Conservation (phyloP, 2,888 invertebrate species). For the Tetrapedia diversipes region DNA sequence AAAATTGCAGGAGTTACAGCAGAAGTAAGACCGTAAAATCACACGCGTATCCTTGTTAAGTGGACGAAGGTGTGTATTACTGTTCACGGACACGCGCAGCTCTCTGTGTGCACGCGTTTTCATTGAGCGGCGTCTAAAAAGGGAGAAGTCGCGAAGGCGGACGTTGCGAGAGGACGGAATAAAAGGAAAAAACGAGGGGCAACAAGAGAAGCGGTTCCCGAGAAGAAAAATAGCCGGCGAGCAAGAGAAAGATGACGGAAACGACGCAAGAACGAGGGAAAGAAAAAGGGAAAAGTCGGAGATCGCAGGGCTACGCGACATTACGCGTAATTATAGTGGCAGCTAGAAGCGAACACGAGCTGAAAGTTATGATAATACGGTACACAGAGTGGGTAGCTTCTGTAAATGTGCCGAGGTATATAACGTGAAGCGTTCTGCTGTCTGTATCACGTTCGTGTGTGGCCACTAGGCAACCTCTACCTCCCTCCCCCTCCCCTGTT, state of each 20-base stretch:
- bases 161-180: slow-evolving; percentile 30
- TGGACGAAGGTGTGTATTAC: slow-evolving; percentile 69
- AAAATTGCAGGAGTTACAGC: neutral
- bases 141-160: slow-evolving; percentile 21
- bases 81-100: slow-evolving; percentile 49
- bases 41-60: slow-evolving; percentile 64
- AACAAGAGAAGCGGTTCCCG: neutral
- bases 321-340: slow-evolving; percentile 73
- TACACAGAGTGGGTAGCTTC: slow-evolving; percentile 49
- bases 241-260: slow-evolving; percentile 36
- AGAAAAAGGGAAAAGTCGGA: slow-evolving; percentile 34
- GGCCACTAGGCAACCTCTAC: slow-evolving; percentile 33
- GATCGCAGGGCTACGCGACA: slow-evolving; percentile 64
- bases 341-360: slow-evolving; percentile 70
- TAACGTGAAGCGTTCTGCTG: slow-evolving; percentile 51
- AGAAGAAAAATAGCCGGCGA: slow-evolving; percentile 33
- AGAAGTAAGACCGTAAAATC: slow-evolving; percentile 52
- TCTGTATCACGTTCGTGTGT: slow-evolving; percentile 24
- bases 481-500: slow-evolving; percentile 5
- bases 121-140: neutral
- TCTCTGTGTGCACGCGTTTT: slow-evolving; percentile 24
- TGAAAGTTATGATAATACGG: slow-evolving; percentile 74
- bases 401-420: slow-evolving; percentile 46
- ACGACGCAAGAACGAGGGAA: slow-evolving; percentile 16
- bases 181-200: neutral